Conservation (phyloP, 2,113 vertebrate species). For the Nansenia antarctica region DNA sequence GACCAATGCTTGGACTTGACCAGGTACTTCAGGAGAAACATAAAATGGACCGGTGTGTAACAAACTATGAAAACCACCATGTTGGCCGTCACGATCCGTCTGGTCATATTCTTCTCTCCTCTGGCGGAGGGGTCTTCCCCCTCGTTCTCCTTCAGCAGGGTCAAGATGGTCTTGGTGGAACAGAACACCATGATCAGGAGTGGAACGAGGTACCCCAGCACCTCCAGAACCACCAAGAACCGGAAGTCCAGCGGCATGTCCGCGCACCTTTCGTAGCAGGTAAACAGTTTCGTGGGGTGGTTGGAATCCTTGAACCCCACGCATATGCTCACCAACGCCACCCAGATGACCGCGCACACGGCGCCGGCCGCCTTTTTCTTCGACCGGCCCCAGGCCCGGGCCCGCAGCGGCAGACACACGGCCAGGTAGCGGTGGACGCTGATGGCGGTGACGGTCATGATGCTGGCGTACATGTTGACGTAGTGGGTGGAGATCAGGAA, state of each 20-base stretch:
- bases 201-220: conserved; percentile 54
- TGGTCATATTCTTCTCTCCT: conserved; percentile 39
- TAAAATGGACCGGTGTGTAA: conserved; percentile 64
- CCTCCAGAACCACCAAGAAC: conserved; percentile 22
- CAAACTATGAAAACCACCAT: conserved; percentile 70
- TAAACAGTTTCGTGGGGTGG: neutral
- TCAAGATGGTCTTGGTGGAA: conserved; percentile 51
- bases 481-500: conserved; percentile 60
- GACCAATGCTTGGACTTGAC: neutral
- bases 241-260: rapidly evolving
- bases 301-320: neutral
- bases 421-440: conserved; percentile 64
- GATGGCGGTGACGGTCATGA: conserved; percentile 62
- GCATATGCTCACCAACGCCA: neutral
- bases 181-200: conserved; percentile 53
- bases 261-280: conserved; percentile 56
- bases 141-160: conserved; percentile 28
- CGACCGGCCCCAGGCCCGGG: conserved; percentile 27
- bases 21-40: conserved; percentile 41
- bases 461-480: conserved; percentile 74
- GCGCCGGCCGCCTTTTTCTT: conserved; percentile 45
- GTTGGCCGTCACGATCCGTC: conserved; percentile 60
- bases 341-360: conserved; percentile 64
- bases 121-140: conserved; percentile 5
- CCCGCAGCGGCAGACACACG: conserved; percentile 58